Percentiles rank a stretch among this genome's conserved stretches.
phyloP scores from a whole-genome alignment of 2,113 vertebrate genomes.

The Cololabis saira region DNA sequence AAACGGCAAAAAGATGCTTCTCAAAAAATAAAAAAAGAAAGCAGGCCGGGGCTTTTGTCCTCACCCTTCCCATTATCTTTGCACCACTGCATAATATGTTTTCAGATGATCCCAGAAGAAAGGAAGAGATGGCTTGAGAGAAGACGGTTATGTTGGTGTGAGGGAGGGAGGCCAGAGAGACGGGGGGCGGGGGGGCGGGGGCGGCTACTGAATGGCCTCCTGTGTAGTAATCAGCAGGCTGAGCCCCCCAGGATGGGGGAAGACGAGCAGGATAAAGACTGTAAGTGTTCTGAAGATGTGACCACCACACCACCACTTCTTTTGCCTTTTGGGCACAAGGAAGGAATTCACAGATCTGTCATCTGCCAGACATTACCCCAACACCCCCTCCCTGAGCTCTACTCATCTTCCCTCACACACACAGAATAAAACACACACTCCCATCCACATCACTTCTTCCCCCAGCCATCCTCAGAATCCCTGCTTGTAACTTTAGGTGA shows the following conservation, averaged over 20 bases:
- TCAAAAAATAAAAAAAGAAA: too few relatives aligned
- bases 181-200: conserved; percentile 12
- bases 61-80: conserved; percentile 51
- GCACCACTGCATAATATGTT: conserved; percentile 90
- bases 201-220: conserved; percentile 84
- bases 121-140: conserved; percentile 68
- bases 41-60: conserved; percentile 83
- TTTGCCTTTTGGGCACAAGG: conserved; percentile 88
- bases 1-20: conserved; percentile 87
- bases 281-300: conserved; percentile 85
- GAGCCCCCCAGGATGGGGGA: conserved; percentile 78
- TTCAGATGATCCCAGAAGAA: conserved; percentile 91
- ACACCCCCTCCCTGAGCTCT: conserved; percentile 35
- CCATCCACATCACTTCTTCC: conserved; percentile 30
- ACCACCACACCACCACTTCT: conserved; percentile 80
- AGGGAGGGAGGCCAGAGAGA: conserved; percentile 80
- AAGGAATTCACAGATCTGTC: conserved; percentile 91
- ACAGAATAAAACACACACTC: conserved; percentile 11
- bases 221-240: conserved; percentile 91
- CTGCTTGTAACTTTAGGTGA: conserved; percentile 64
- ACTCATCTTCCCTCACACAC: conserved; percentile 32
- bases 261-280: conserved; percentile 86
- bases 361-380: conserved; percentile 92
- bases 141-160: conserved; percentile 28
- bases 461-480: conserved; percentile 45